A percentile compares a stretch with the other conserved stretches of the same genome.
Evolutionary conservation across 2,113 vertebrate species (phyloP).

Genomic region (Zosterops pallidus): DNA sequence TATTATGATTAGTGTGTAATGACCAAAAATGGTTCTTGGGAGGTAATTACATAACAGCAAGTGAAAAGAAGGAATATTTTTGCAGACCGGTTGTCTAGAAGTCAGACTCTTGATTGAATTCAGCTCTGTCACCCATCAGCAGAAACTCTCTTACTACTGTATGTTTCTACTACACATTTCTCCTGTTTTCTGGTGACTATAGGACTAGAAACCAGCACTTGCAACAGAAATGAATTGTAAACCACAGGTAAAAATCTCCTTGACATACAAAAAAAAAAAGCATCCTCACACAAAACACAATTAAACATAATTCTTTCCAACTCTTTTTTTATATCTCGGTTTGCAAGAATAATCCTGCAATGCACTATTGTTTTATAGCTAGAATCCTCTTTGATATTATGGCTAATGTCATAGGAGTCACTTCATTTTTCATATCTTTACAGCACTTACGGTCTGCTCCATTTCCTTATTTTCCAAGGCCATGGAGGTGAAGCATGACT

Average conservation of each 20-base stretch:
- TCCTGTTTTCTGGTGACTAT: neutral
- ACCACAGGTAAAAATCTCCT: neutral
- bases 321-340: fast-evolving
- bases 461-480: neutral
- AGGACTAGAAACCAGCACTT: neutral
- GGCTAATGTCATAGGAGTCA: neutral
- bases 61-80: neutral
- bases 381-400: neutral
- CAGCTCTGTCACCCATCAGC: neutral
- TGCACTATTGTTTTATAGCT: neutral
- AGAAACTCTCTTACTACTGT: neutral
- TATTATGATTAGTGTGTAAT: neutral
- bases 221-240: neutral
- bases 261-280: neutral
- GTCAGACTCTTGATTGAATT: neutral
- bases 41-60: neutral
- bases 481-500: neutral
- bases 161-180: neutral
- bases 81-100: neutral
- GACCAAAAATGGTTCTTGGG: neutral
- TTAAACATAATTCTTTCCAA: neutral
- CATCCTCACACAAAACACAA: neutral
- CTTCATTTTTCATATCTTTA: neutral
- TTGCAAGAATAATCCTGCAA: neutral
- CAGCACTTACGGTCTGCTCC: neutral